These are phyloP conservation scores for Aselliscus stoliczkanus DNA, from an alignment of 2,797 vertebrate species.

Conservation along the genomic window DNA sequence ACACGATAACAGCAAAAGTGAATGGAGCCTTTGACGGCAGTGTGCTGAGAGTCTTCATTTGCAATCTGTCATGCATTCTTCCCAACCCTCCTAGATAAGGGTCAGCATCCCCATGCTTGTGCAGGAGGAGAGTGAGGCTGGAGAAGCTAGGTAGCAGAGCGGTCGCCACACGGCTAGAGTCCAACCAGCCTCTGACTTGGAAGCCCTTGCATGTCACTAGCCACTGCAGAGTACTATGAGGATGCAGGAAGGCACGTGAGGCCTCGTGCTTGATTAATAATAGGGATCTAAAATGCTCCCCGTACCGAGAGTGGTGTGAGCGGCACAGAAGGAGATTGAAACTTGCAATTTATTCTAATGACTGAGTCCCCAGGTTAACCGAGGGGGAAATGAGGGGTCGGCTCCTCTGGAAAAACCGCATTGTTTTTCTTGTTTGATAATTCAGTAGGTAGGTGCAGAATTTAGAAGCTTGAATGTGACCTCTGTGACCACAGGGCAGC, in stretches of 20 bases:
- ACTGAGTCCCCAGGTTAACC: neutral
- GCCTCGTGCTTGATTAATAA: neutral
- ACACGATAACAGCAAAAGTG: neutral
- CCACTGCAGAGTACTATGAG: neutral
- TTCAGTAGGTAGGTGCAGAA: neutral
- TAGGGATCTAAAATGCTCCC: neutral
- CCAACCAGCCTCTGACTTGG: neutral
- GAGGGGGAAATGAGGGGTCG: neutral
- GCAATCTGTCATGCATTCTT: neutral
- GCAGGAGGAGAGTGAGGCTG: neutral
- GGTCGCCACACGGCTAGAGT: neutral
- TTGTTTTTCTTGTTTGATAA: neutral
- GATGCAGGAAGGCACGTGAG: neutral
- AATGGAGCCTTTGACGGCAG: neutral
- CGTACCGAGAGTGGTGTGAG: neutral
- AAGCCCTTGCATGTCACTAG: neutral
- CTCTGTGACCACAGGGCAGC: neutral
- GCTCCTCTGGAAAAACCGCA: neutral
- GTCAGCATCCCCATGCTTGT: neutral
- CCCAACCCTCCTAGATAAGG: neutral
- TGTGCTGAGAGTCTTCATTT: neutral
- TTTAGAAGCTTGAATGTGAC: neutral
- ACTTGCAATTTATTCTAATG: slow-evolving; percentile 4
- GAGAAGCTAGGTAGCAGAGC: neutral
- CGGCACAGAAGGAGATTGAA: neutral